These are phyloP conservation scores for Sminthurinus aureus DNA, from an alignment of 2,888 invertebrate species.

Conservation along the genomic window DNA sequence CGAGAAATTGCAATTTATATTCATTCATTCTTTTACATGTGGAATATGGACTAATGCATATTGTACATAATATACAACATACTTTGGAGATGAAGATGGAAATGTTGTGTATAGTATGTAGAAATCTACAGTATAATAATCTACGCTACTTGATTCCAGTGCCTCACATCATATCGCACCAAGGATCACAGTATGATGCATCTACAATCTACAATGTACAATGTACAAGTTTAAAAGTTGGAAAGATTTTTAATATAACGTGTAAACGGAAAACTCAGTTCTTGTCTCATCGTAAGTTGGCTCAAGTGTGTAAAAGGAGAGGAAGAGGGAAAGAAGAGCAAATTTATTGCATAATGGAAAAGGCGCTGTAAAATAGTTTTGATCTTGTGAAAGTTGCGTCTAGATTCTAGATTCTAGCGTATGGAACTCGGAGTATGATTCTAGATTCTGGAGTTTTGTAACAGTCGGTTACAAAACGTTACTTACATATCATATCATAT, in stretches of 20 bases:
- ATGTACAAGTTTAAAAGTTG: neutral
- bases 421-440: too few species aligned
- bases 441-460: too few species aligned
- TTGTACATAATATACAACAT: too few species aligned
- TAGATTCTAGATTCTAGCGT: neutral
- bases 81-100: too few species aligned
- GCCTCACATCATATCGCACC: neutral
- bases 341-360: neutral
- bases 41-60: too few species aligned
- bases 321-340: neutral
- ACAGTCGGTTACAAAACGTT: too few species aligned
- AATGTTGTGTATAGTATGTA: too few species aligned
- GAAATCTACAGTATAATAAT: too few species aligned
- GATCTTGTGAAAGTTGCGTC: neutral
- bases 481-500: too few species aligned
- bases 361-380: neutral
- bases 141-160: too few species aligned
- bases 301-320: neutral
- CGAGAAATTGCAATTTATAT: neutral
- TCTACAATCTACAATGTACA: neutral
- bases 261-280: slow-evolving; percentile 4
- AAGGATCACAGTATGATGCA: neutral
- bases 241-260: slow-evolving; percentile 1
- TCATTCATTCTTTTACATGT: neutral
- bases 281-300: slow-evolving; percentile 5